Evolutionary conservation across 2,888 invertebrate species (phyloP), one percentile per base, ranked within the genome.

Genomic region (Rhingia rostrata): DNA sequence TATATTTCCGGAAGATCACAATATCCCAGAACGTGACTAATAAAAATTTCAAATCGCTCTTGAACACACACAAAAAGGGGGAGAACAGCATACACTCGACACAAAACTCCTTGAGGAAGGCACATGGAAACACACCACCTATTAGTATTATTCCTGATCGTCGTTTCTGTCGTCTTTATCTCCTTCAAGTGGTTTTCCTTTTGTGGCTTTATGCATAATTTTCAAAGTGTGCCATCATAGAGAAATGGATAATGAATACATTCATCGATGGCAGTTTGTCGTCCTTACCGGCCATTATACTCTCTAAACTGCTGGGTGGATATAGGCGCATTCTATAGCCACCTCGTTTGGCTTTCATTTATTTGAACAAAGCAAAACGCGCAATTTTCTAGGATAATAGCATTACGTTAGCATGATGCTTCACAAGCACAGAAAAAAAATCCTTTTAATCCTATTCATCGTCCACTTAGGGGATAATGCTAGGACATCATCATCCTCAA

Each of bases 21-120:
- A 70, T 70, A 64, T 32, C 41, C 47, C 45, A 14, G 60, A 77
- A 82, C 82, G 82, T 82, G 82, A 77, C 82, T 82, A 77, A 82
- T 82, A 82, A 43, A 66, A 77, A 72, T 72, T 77, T 77, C 22
- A 56, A 82, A 82, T 61, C 61, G 77, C 66, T 66, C 72, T 82
- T 41, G 32, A 77, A 61, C 43, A 43, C 60, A 77, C 45, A 70
- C 51, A 64, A 60, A 53, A 61, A 51, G 35, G 43, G 30, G 32
- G 39, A 14, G 58, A 4, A 47, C 9, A 33, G 0, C 9, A 43
- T 33, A 61, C 43, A 30, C 4, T 22, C 9, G 43, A 37, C 2
- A 37, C 51, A 61, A 33, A 51, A 51, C 53, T 35, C 49, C n/a
- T 69, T 30, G 41, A 58, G 22, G 45, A 63, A 51, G 43, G 14